Evolutionary conservation across 2,113 vertebrate species (phyloP).

Genomic region (Poecile atricapillus): DNA sequence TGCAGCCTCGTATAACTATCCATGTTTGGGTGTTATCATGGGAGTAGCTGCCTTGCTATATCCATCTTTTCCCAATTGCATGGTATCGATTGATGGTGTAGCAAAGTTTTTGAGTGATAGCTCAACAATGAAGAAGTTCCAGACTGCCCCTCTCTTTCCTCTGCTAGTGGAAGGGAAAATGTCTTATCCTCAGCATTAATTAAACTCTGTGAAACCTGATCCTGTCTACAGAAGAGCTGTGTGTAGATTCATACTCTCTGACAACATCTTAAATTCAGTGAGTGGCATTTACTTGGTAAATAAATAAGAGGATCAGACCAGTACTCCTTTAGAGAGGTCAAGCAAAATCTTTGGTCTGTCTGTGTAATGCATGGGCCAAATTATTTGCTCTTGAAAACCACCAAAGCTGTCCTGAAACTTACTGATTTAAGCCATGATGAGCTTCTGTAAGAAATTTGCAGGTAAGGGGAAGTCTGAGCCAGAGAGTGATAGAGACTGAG

Average conservation of each 20-base stretch:
- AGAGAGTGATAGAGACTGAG: not conserved
- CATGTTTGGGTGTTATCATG: not conserved
- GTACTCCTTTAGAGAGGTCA: not conserved
- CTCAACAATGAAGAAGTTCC: slow-evolving; percentile 31
- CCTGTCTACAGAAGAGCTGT: not conserved
- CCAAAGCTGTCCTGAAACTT: not conserved
- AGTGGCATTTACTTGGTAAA: not conserved
- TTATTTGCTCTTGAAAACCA: not conserved
- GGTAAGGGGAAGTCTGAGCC: not conserved
- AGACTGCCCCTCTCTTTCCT: not conserved
- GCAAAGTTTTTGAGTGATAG: slow-evolving; percentile 53
- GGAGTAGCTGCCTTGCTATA: not conserved
- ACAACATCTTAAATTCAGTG: not conserved
- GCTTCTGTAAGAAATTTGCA: not conserved
- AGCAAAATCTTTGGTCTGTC: not conserved
- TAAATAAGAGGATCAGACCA: not conserved
- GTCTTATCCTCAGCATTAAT: not conserved
- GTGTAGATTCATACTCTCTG: not conserved
- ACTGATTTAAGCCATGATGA: not conserved
- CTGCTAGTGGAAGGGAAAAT: not conserved
- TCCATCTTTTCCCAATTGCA: slow-evolving; percentile 8
- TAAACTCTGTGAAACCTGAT: not conserved
- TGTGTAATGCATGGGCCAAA: not conserved
- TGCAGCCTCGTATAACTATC: not conserved
- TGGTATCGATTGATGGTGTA: not conserved